phyloP scores from a whole-genome alignment of 2,113 vertebrate species.

The Gallinago undulata region DNA sequence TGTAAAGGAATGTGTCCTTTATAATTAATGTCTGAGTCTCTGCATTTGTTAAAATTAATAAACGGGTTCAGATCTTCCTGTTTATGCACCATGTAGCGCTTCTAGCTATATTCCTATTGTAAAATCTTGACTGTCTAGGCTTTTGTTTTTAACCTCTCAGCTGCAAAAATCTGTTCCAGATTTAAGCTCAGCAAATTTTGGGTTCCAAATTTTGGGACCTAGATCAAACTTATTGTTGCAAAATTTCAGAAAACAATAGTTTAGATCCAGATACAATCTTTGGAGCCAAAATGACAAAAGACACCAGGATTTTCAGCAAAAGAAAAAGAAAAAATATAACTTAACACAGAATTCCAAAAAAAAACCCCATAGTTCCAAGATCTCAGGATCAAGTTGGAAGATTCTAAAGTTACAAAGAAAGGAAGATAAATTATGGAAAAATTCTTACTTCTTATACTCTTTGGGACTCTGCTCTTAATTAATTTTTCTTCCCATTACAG shows the following conservation, averaged over 20 bases:
- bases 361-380: not conserved
- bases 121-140: not conserved
- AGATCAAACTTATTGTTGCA: not conserved
- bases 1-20: not conserved
- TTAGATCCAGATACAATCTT: not conserved
- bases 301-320: not conserved
- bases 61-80: not conserved
- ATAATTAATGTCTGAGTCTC: not conserved
- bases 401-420: not conserved
- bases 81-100: not conserved
- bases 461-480: not conserved
- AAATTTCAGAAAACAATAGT: constrained; percentile 11
- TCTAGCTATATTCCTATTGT: not conserved
- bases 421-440: not conserved
- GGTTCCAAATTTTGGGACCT: not conserved
- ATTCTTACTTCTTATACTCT: not conserved
- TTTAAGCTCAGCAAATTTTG: not conserved
- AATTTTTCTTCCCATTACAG: not conserved
- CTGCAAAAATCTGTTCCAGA: constrained; percentile 9
- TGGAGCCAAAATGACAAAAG: not conserved
- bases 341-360: not conserved
- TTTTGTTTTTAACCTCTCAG: constrained; percentile 9
- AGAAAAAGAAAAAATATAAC: not conserved
- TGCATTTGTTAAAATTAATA: not conserved
- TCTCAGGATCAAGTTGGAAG: not conserved